Evolutionary conservation across 2,797 vertebrate species (phyloP).

Genomic region (Crax fasciolata): DNA sequence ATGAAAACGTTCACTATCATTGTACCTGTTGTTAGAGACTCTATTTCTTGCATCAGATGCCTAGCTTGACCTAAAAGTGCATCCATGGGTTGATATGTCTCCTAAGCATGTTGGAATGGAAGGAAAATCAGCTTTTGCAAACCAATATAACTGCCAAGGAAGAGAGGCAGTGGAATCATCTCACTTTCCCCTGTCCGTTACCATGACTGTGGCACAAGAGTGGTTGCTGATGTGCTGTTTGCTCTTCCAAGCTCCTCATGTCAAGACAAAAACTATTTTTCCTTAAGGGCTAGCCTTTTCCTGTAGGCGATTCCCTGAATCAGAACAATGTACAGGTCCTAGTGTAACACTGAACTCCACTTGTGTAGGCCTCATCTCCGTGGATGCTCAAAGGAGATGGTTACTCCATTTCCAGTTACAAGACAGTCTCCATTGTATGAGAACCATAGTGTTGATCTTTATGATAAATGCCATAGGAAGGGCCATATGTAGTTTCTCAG

Average conservation of each 20-base stretch:
- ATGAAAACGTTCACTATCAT: background rate
- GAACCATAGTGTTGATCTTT: background rate
- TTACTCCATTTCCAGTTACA: background rate
- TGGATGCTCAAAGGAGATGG: background rate
- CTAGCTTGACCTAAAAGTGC: background rate
- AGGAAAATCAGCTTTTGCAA: background rate
- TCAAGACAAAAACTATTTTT: background rate
- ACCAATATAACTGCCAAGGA: background rate
- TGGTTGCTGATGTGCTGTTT: background rate
- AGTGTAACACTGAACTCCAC: background rate
- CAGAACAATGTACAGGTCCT: background rate
- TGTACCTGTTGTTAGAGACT: background rate
- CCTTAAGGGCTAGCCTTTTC: background rate
- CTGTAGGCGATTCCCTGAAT: background rate
- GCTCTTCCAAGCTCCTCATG: background rate
- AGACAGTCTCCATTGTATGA: fast-evolving
- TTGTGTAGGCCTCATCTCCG: background rate
- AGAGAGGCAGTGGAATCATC: background rate
- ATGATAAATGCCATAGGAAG: background rate
- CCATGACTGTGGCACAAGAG: background rate
- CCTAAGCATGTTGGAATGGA: background rate
- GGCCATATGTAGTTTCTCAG: background rate
- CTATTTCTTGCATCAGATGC: background rate
- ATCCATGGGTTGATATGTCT: background rate
- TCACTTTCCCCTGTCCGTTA: background rate